Evolutionary conservation across 92 coral and sea anemone species (phyloP), one percentile per base, ranked within the genome.

Genomic region (Metridium senile): DNA sequence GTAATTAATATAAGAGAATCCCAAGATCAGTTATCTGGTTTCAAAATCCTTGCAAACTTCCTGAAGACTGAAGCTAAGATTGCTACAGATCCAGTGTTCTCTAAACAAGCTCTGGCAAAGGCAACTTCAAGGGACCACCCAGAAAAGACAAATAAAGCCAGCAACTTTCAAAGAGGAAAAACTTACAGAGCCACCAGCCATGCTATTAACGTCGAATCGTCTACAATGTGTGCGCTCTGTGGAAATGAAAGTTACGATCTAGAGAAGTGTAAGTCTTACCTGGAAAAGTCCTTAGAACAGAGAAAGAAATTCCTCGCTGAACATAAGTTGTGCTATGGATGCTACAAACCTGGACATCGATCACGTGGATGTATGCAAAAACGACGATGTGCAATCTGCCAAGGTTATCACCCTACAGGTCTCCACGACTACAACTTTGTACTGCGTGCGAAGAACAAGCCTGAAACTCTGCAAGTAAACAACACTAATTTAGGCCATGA

Each of bases 11-110:
- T 0, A 0, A 32, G 87, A 53, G 49, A 34, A 11, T 11, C 43
- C 20, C 53, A 49, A 58, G n/a, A 3, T 9, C 26, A 39, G 8
- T 45, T 75, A 26, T 46, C 64, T 19, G 33, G 72, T 31, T 76
- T 76, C 33, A 33, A 70, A 1, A 27, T 53, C 20, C 76, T 76
- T 17, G 66, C 74, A 22, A 68, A 66, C 47, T 33, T 54, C 31
- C 68, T 68, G 20, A 70, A 13, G 13, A 4, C 6, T 13, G 49
- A 6, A 39, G 49, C 49, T 39, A 39, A 39, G 49, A 39, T 84
- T 13, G 85, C 85, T 0, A 84, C 89, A 0, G 85, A 84, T 49
- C 70, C 80, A 20, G 77, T 64, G 18, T 84, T 84, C 39, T 84
- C 85, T 19, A 49, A 80, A 49, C 80, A 79, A 64, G 85, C 85